These are phyloP conservation scores for Pharmacophagus antenor DNA, from an alignment of 2,888 invertebrate genomes.

Conservation along the genomic window DNA sequence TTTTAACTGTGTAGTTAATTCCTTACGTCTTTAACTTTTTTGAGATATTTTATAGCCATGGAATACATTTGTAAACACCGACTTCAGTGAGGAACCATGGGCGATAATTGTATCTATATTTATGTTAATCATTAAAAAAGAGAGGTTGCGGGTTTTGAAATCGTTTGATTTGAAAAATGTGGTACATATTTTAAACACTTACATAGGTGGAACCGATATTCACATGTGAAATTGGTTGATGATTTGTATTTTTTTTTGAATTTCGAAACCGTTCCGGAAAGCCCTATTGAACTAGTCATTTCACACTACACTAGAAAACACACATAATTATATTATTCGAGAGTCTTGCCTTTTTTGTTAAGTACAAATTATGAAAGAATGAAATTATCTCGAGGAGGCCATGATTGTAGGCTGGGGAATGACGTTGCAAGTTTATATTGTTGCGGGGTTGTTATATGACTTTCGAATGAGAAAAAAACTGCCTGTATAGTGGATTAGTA, in stretches of 20 bases:
- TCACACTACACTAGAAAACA: conserved; percentile 70
- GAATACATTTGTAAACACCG: too few species aligned
- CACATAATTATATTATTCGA: conserved; percentile 76
- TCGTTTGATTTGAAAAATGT: background rate
- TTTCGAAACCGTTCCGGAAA: conserved; percentile 38
- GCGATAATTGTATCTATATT: too few species aligned
- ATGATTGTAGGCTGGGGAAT: conserved; percentile 66
- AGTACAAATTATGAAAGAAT: conserved; percentile 71
- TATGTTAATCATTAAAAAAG: too few species aligned
- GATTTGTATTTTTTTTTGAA: conserved; percentile 46
- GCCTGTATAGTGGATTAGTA: background rate
- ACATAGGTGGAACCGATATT: background rate
- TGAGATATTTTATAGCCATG: too few species aligned
- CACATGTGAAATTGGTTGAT: conserved; percentile 32
- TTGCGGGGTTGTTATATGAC: conserved; percentile 35
- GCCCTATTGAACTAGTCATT: conserved; percentile 73
- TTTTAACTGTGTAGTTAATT: too few species aligned
- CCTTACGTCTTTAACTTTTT: too few species aligned
- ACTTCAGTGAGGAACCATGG: too few species aligned
- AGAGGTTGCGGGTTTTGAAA: background rate
- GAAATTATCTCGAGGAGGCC: conserved; percentile 72
- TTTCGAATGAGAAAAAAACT: conserved; percentile 8
- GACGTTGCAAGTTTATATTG: conserved; percentile 56
- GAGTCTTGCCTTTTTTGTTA: conserved; percentile 66
- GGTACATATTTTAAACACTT: background rate